These are phyloP conservation scores for Tetramorium bicarinatum DNA, from an alignment of 2,888 invertebrate species.

Conservation along the genomic window DNA sequence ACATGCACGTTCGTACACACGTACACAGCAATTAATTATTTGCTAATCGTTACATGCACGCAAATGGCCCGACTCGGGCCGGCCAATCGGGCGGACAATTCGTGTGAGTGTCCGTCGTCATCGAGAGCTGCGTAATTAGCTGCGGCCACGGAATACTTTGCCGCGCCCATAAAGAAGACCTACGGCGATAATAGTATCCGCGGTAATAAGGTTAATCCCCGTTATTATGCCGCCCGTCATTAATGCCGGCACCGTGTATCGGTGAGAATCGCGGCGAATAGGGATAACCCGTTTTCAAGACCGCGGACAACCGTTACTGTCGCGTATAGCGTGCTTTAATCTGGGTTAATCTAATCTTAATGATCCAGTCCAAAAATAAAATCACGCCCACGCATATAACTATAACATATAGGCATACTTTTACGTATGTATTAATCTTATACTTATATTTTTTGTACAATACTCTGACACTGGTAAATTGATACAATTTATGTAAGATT, in stretches of 20 bases:
- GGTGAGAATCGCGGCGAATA: slow-evolving; percentile 41
- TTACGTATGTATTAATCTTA: too few relatives aligned
- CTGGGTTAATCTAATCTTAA: slow-evolving; percentile 25
- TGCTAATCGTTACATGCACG: slow-evolving; percentile 52
- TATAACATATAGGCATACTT: not conserved
- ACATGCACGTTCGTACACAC: slow-evolving; percentile 53
- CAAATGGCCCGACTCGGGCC: slow-evolving; percentile 9
- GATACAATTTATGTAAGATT: slow-evolving; percentile 1
- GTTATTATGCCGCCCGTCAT: slow-evolving; percentile 46
- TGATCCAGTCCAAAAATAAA: not conserved
- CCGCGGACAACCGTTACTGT: slow-evolving; percentile 25
- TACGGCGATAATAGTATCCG: slow-evolving; percentile 27
- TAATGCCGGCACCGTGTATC: slow-evolving; percentile 37
- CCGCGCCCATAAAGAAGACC: slow-evolving; percentile 41
- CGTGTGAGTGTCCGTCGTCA: slow-evolving; percentile 15
- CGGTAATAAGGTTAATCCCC: slow-evolving; percentile 52
- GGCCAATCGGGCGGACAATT: slow-evolving; percentile 1
- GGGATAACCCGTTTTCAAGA: slow-evolving; percentile 44
- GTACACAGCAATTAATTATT: slow-evolving; percentile 61
- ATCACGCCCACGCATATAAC: not conserved
- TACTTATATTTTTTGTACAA: not conserved
- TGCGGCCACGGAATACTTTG: slow-evolving; percentile 26
- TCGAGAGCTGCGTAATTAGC: slow-evolving; percentile 43
- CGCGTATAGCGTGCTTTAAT: not conserved
- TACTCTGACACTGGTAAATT: not conserved